Evolutionary conservation across 37 sponge, comb jelly and placozoan species (phyloP).

Genomic region (Cladorhizidae sp.): DNA sequence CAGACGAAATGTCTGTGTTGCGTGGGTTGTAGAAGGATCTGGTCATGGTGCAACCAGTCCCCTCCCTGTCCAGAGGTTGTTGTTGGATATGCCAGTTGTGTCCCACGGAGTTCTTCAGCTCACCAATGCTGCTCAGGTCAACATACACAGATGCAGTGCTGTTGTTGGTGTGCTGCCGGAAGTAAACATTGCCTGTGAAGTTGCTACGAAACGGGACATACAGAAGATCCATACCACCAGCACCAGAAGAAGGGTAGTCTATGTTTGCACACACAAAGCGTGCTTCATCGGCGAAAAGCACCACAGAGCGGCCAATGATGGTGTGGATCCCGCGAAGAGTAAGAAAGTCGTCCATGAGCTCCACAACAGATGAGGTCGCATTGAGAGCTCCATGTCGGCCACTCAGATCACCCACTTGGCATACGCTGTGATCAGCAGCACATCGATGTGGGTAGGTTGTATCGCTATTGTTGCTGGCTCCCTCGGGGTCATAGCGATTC

Average conservation of each 20-base stretch:
- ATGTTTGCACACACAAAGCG: slow-evolving; percentile 73
- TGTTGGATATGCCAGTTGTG: slow-evolving; percentile 75
- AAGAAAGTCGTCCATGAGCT: slow-evolving; percentile 11
- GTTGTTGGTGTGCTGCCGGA: slow-evolving; percentile 20
- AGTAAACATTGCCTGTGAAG: slow-evolving; percentile 53
- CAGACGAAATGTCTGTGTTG: background rate
- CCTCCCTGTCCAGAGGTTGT: slow-evolving; percentile 10
- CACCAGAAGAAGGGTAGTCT: slow-evolving; percentile 19
- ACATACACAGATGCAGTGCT: slow-evolving; percentile 41
- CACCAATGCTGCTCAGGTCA: slow-evolving; percentile 8
- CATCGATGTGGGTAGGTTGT: background rate
- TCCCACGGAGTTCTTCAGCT: slow-evolving; percentile 2
- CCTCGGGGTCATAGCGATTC: slow-evolving; percentile 58
- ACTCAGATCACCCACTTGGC: slow-evolving; percentile 78
- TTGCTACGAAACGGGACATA: slow-evolving; percentile 52
- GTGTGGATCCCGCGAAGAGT: slow-evolving; percentile 52
- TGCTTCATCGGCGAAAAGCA: slow-evolving; percentile 30
- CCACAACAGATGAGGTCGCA: too few species aligned
- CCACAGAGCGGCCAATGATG: slow-evolving; percentile 73
- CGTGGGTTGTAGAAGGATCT: slow-evolving; percentile 52
- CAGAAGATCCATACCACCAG: slow-evolving; percentile 1
- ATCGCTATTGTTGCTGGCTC: background rate
- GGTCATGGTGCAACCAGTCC: slow-evolving; percentile 18
- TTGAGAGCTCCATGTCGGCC: slow-evolving; percentile 54
- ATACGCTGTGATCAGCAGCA: background rate